Base-by-base conservation (phyloP, 1,140 invertebrate genomes). In the Phthorimaea operculella region DNA sequence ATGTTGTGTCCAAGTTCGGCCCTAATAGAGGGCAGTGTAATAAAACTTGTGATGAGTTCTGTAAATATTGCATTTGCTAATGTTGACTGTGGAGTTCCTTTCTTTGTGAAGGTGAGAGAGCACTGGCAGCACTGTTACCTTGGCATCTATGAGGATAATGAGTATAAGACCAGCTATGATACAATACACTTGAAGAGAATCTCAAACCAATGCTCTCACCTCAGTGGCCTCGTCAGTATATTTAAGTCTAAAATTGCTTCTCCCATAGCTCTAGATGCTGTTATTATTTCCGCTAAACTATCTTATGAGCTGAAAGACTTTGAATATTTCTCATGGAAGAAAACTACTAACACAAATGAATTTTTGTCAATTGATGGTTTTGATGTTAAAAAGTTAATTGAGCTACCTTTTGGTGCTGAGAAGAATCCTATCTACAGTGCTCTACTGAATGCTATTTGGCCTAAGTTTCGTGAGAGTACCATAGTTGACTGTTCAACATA, bases 401-500 rank as follows among this genome's bases (percentile, higher is more conserved):
- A 90, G 45, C 83, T 97, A 49, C 94, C 95, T 0, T 95, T 96
- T 88, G 96, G 95, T 56, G 92, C 94, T 36, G 89, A 90, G 18
- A 90, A 90, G 49, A 95, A 97, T 86, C 94, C 95, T 4, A 87
- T 90, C 57, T 92, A 91, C 48, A 90, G 93, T 79, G 86, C 97
- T 21, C 87, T 92, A 58, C 79, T 98, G 3, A 92, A 92, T 71
- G 91, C 93, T n/a, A 93, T 92, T 8, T 99, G 97, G 97, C 92
- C 92, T 2, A 88, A 91, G 74, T 86, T 98, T 49, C 90, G 91
- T 4, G 96, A 98, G 75, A 92, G 94, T 76, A 89, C 94, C 33
- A 90, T 98, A 28, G 90, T 96, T 1, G 97, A 98, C 72, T 94
- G 92, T 62, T 91, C 95, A 72, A 90, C 89, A 55, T 95, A 95